Percentiles rank a stretch among this genome's conserved stretches.
Conservation (phyloP, 2,797 vertebrate species). For the Serranus cabrilla region DNA sequence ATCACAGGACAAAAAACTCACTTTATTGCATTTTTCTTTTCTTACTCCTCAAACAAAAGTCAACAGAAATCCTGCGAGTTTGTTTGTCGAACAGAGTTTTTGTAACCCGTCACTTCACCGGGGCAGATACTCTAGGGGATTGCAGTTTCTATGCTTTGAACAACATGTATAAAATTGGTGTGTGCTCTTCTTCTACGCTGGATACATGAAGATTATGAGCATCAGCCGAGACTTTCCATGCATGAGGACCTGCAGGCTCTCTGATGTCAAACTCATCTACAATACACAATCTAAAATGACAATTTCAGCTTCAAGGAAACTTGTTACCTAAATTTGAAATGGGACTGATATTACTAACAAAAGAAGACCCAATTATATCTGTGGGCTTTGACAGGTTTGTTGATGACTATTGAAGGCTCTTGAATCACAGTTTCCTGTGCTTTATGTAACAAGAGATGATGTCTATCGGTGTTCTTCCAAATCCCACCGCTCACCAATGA, state of each 20-base stretch:
- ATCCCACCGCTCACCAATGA: not conserved
- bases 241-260: not conserved
- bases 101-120: not conserved
- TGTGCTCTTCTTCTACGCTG: constrained; percentile 4
- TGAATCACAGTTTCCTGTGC: not conserved
- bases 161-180: not conserved
- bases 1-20: not conserved
- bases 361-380: not conserved
- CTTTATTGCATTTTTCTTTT: not conserved
- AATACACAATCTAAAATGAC: too few species aligned
- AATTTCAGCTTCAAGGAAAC: too few species aligned
- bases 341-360: not conserved
- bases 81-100: constrained; percentile 12
- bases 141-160: not conserved
- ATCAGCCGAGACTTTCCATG: not conserved
- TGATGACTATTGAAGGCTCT: not conserved
- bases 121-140: not conserved
- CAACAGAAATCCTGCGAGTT: not conserved
- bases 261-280: not conserved
- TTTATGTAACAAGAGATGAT: not conserved
- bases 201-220: not conserved
- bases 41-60: constrained; percentile 7
- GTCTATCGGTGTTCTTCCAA: not conserved
- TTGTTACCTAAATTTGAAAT: not conserved
- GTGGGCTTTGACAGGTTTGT: not conserved